Percentiles rank a stretch among this genome's conserved stretches.
Evolutionary conservation across 2,888 invertebrate species (phyloP).

Genomic region (Cactoblastis cactorum): DNA sequence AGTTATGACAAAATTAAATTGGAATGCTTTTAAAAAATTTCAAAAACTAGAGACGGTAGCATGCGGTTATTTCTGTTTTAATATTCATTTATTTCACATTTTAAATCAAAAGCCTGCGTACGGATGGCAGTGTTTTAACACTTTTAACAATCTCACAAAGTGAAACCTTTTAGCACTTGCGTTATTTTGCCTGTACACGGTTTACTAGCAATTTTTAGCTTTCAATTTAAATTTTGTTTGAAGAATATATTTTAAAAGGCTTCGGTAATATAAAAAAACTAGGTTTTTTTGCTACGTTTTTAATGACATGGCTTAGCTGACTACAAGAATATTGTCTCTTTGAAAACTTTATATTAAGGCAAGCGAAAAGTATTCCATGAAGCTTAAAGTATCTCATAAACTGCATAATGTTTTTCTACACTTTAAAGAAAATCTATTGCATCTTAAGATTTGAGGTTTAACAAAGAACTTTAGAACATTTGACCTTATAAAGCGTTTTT

Average conservation of each 20-base stretch:
- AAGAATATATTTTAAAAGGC: not conserved
- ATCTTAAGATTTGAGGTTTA: too few species aligned
- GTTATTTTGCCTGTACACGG: not conserved
- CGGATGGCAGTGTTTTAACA: not conserved
- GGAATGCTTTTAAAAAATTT: not conserved
- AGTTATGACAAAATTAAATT: not conserved
- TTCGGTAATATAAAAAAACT: too few species aligned
- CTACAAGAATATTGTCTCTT: too few species aligned
- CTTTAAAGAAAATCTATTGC: too few species aligned
- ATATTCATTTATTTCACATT: constrained; percentile 4
- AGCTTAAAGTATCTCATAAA: too few species aligned
- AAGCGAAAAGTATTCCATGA: too few species aligned
- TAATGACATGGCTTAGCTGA: too few species aligned
- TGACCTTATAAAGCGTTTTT: too few species aligned
- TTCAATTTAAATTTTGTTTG: not conserved
- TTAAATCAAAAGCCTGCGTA: constrained; percentile 4
- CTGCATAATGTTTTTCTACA: too few species aligned
- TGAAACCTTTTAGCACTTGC: constrained; percentile 2
- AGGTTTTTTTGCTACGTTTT: not conserved
- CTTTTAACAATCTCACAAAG: constrained; percentile 2
- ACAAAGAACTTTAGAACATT: too few species aligned
- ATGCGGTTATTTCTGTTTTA: constrained; percentile 1
- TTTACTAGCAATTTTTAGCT: not conserved
- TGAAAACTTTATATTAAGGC: too few species aligned
- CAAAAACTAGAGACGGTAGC: not conserved